Evolutionary conservation across 2,888 invertebrate genomes (phyloP).

Genomic region (Adelognathus sp.): DNA sequence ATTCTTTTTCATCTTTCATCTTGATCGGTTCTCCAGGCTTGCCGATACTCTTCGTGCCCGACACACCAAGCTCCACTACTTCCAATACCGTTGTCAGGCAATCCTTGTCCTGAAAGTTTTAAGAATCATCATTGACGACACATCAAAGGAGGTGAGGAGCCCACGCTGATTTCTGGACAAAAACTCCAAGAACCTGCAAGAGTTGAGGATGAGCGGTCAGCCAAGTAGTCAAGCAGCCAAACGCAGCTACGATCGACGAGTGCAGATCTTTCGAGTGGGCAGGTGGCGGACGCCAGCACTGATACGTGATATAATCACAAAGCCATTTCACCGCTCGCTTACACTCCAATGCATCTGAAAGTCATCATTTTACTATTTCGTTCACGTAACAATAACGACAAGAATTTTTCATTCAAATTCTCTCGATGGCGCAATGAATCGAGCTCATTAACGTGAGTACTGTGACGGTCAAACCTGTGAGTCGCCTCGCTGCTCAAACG

Average conservation of each 20-base stretch:
- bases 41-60: constrained; percentile 94
- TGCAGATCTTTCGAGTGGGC: constrained; percentile 97
- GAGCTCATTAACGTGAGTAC: constrained; percentile 31
- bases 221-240: constrained; percentile 96
- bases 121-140: neutral
- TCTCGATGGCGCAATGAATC: neutral
- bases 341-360: constrained; percentile 92
- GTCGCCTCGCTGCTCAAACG: constrained; percentile 82
- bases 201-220: constrained; percentile 94
- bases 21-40: constrained; percentile 94
- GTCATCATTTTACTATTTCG: constrained; percentile 6
- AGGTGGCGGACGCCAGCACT: constrained; percentile 96
- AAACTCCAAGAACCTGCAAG: constrained; percentile 81
- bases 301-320: constrained; percentile 98
- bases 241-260: constrained; percentile 96
- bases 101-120: constrained; percentile 92
- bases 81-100: constrained; percentile 96
- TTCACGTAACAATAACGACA: neutral
- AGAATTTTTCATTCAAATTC: neutral
- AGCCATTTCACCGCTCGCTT: constrained; percentile 98
- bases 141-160: neutral
- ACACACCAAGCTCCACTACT: constrained; percentile 98
- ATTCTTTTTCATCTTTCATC: constrained; percentile 97
- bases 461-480: constrained; percentile 80
- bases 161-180: neutral